Evolutionary conservation across 1,140 invertebrate species (phyloP).

Genomic region (Pogonus chalceus): DNA sequence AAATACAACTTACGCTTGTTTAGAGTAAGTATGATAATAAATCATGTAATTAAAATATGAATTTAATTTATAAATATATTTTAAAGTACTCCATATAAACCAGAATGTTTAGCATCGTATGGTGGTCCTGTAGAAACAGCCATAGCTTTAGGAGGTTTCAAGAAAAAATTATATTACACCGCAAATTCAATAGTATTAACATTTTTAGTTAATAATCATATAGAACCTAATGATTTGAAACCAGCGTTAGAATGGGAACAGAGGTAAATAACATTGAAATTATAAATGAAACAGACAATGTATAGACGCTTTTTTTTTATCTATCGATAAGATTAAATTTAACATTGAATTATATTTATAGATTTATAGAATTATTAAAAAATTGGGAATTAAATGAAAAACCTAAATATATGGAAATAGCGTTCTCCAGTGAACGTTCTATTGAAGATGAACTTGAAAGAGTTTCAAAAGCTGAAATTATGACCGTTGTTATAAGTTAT

Average conservation of each 20-base stretch:
- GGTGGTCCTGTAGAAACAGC: constrained; percentile 79
- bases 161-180: constrained; percentile 39
- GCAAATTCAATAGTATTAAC: constrained; percentile 64
- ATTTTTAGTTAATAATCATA: constrained; percentile 61
- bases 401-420: constrained; percentile 58
- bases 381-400: constrained; percentile 47
- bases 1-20: constrained; percentile 33
- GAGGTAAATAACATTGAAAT: constrained; percentile 29
- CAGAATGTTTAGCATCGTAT: constrained; percentile 65
- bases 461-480: constrained; percentile 68
- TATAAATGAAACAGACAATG: too few relatives aligned
- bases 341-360: constrained; percentile 27
- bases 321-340: neutral
- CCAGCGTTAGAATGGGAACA: constrained; percentile 69
- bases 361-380: constrained; percentile 70
- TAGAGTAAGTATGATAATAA: constrained; percentile 18
- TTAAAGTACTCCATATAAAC: constrained; percentile 47
- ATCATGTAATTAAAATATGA: neutral
- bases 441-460: constrained; percentile 81
- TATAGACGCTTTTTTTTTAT: neutral
- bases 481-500: constrained; percentile 79
- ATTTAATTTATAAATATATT: neutral
- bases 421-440: constrained; percentile 73
- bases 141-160: constrained; percentile 67
- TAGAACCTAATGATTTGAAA: constrained; percentile 40